Percentiles rank a stretch among this genome's conserved stretches.
phyloP scores from a whole-genome alignment of 2,113 vertebrate species.

The Nerophis lumbriciformis region DNA sequence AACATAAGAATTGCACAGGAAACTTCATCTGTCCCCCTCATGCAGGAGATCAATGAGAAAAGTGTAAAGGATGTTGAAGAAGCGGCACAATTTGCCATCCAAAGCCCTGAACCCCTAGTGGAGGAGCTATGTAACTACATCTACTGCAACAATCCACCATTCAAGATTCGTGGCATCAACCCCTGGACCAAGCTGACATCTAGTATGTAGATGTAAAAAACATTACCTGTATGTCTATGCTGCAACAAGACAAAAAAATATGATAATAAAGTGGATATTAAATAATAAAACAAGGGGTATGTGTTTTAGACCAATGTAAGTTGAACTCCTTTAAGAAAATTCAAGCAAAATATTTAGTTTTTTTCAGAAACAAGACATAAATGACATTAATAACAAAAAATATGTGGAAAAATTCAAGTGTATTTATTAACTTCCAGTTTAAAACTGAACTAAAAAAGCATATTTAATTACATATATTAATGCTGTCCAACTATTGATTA shows the following conservation, averaged over 20 bases:
- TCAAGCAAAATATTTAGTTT: no score
- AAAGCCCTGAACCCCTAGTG: background rate
- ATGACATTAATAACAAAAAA: no score
- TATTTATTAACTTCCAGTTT: no score
- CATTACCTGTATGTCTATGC: no score
- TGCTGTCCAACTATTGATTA: no score
- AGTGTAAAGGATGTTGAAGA: conserved; percentile 1
- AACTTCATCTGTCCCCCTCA: background rate
- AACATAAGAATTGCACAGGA: no score
- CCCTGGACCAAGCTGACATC: background rate
- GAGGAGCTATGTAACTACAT: conserved; percentile 2
- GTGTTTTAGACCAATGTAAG: background rate
- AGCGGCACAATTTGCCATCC: background rate
- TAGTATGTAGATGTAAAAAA: background rate
- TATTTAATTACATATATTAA: no score
- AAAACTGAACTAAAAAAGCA: no score
- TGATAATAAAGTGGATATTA: no score
- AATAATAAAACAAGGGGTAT: background rate
- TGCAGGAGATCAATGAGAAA: conserved; percentile 4
- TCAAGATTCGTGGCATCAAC: background rate
- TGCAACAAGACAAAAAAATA: no score
- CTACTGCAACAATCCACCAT: background rate
- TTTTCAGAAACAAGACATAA: no score
- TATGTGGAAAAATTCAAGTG: no score
- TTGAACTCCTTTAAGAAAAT: background rate